Evolutionary conservation across 2,888 invertebrate genomes (phyloP).

Genomic region (Tachina fera): DNA sequence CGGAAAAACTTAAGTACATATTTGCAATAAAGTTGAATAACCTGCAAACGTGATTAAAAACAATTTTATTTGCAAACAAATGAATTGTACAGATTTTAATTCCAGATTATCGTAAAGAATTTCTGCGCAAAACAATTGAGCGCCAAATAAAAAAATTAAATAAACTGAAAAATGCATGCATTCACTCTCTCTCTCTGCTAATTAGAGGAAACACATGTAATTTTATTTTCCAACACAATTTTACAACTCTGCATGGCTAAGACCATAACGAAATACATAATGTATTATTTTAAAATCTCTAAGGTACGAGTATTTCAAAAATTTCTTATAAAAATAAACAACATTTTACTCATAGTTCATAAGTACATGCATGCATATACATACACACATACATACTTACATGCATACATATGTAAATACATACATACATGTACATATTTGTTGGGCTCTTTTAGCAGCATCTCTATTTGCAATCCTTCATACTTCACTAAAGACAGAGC

Average conservation of each 20-base stretch:
- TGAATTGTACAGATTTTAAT: conserved; percentile 25
- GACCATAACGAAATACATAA: conserved; percentile 26
- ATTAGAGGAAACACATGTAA: conserved; percentile 65
- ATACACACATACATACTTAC: not conserved
- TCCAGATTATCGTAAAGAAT: conserved; percentile 34
- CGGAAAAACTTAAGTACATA: not conserved
- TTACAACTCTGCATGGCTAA: conserved; percentile 31
- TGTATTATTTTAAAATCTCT: conserved; percentile 53
- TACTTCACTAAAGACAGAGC: not conserved
- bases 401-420: not conserved
- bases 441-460: conserved; percentile 1
- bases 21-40: conserved; percentile 50
- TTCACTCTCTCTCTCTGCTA: conserved; percentile 20
- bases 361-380: too few relatives aligned
- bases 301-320: conserved; percentile 64
- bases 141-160: conserved; percentile 8
- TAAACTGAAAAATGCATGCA: conserved; percentile 22
- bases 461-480: conserved; percentile 47
- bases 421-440: not conserved
- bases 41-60: conserved; percentile 25
- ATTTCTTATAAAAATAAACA: conserved; percentile 63
- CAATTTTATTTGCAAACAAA: conserved; percentile 13
- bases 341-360: conserved; percentile 25
- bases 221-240: conserved; percentile 49
- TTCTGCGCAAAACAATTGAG: conserved; percentile 46